These are phyloP conservation scores for Cichlasoma orientale DNA, from an alignment of 2,797 vertebrate genomes.

Conservation along the genomic window DNA sequence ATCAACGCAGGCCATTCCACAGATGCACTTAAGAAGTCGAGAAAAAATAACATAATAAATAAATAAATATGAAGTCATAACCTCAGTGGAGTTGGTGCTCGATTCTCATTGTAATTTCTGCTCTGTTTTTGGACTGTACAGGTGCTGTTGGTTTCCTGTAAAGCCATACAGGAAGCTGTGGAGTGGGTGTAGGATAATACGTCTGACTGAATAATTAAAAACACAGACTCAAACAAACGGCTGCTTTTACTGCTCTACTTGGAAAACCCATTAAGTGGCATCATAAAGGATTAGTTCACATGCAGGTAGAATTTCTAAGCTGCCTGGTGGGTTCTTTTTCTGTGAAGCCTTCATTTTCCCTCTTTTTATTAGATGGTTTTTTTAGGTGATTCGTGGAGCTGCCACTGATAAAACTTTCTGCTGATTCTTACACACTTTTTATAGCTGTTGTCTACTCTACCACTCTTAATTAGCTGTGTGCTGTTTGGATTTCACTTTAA, in stretches of 20 bases:
- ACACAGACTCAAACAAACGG: background rate
- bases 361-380: background rate
- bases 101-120: conserved; percentile 12
- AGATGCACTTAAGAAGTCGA: background rate
- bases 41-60: background rate
- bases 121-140: conserved; percentile 20
- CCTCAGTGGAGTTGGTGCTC: conserved; percentile 11
- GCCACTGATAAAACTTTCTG: background rate
- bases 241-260: background rate
- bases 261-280: background rate
- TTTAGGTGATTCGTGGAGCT: rapidly evolving
- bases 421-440: background rate
- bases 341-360: background rate
- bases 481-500: background rate
- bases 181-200: background rate
- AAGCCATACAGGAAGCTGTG: no score
- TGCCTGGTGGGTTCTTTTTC: background rate
- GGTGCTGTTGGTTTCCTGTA: conserved; percentile 6
- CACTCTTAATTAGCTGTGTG: background rate
- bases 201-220: background rate
- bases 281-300: background rate
- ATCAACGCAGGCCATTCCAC: background rate
- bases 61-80: background rate
- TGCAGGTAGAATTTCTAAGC: background rate
- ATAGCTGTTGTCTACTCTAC: background rate